Conservation (phyloP, 2,888 invertebrate genomes). For the Philaethria dido region DNA sequence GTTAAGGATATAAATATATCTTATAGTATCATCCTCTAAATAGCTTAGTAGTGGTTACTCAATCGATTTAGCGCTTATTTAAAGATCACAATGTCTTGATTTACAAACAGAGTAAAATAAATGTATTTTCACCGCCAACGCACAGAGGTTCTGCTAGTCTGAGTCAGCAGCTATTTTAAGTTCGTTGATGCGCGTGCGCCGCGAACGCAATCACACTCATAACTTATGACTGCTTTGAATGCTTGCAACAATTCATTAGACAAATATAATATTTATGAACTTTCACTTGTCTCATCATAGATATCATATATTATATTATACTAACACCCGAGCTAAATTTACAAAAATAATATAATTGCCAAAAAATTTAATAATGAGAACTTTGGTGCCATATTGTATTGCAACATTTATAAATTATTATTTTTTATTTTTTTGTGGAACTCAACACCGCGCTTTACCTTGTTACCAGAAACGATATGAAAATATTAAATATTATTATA, state of each 20-base stretch:
- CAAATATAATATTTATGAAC: constrained; percentile 18
- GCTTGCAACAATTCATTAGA: constrained; percentile 25
- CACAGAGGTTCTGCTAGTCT: constrained; percentile 55
- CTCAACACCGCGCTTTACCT: no score
- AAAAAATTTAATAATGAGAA: not conserved
- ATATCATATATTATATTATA: constrained; percentile 9
- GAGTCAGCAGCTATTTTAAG: constrained; percentile 74
- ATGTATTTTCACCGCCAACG: constrained; percentile 60
- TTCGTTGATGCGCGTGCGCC: constrained; percentile 58
- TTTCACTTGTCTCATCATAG: constrained; percentile 5
- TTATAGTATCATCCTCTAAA: constrained; percentile 19
- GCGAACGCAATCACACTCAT: constrained; percentile 41
- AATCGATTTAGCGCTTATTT: constrained; percentile 43
- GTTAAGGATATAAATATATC: constrained; percentile 17
- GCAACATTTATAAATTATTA: no score
- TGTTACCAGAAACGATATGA: no score
- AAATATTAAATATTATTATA: no score
- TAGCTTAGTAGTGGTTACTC: constrained; percentile 42
- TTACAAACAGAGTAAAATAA: constrained; percentile 58
- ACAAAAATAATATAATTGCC: not conserved
- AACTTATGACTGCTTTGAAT: constrained; percentile 30
- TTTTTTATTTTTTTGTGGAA: no score
- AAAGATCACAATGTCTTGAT: constrained; percentile 52
- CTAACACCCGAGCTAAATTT: not conserved
- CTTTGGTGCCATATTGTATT: no score